Conservation (phyloP, 2,113 vertebrate genomes). For the Hippocampus barbouri region DNA sequence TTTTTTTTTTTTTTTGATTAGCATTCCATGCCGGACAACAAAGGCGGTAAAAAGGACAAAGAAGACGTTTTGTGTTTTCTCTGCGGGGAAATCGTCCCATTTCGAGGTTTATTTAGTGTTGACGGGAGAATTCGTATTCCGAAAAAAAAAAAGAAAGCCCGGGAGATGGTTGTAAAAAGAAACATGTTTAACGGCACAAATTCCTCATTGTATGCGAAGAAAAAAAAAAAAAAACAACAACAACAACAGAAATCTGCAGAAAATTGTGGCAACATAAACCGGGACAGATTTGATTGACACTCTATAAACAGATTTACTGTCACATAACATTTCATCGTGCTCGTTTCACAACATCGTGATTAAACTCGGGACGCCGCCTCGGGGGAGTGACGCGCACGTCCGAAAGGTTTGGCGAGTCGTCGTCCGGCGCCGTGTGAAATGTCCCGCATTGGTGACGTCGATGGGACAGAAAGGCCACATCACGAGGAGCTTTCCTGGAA, state of each 20-base stretch:
- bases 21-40: constrained; percentile 54
- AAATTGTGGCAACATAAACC: too few relatives aligned
- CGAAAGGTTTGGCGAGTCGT: too few relatives aligned
- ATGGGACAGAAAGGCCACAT: background rate
- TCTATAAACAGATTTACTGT: too few relatives aligned
- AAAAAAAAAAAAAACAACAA: background rate
- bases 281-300: too few relatives aligned
- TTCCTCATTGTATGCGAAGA: background rate
- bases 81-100: background rate
- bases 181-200: background rate
- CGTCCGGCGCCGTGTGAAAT: background rate
- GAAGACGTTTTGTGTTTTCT: constrained; percentile 32
- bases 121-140: background rate
- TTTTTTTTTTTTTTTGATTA: constrained; percentile 54
- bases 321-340: too few relatives aligned
- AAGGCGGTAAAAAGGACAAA: constrained; percentile 52
- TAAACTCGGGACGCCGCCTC: too few relatives aligned
- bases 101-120: background rate
- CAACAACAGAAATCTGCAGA: too few relatives aligned
- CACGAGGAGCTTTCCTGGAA: background rate
- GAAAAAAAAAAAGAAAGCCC: background rate
- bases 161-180: background rate
- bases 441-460: constrained; percentile 12
- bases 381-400: too few relatives aligned
- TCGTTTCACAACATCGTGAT: too few relatives aligned